Conservation (phyloP, 2,113 vertebrate genomes). For the Zosterops borbonicus region DNA sequence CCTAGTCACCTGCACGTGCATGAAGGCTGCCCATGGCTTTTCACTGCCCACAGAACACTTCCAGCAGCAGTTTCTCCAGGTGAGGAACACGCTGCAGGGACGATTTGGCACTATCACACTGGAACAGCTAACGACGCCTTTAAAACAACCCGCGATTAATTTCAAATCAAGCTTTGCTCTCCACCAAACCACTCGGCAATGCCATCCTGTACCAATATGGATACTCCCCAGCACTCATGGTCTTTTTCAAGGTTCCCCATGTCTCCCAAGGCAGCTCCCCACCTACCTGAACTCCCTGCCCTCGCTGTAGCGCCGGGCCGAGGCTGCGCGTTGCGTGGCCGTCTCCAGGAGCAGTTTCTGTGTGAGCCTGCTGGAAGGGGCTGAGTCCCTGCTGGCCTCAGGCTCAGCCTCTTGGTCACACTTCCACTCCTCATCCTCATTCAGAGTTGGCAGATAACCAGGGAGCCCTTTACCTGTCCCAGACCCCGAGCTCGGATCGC, state of each 20-base stretch:
- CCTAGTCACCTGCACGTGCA: accelerated
- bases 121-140: background rate
- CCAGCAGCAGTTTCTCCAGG: background rate
- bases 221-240: background rate
- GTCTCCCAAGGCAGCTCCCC: accelerated
- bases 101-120: background rate
- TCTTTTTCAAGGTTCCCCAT: background rate
- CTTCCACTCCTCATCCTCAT: conserved; percentile 91
- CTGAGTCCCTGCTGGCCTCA: conserved; percentile 73
- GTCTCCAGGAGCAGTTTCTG: conserved; percentile 90
- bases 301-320: conserved; percentile 82
- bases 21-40: background rate
- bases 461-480: conserved; percentile 83
- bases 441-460: conserved; percentile 88
- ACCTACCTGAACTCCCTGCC: conserved; percentile 90
- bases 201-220: accelerated
- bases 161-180: background rate
- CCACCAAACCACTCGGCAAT: accelerated
- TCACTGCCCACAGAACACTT: background rate
- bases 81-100: background rate
- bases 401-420: conserved; percentile 81
- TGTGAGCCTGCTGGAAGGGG: conserved; percentile 78
- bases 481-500: conserved; percentile 85
- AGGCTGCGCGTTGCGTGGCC: conserved; percentile 75
- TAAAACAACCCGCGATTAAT: accelerated